Evolutionary conservation across 2,113 vertebrate genomes (phyloP).

Genomic region (Bos javanicus): DNA sequence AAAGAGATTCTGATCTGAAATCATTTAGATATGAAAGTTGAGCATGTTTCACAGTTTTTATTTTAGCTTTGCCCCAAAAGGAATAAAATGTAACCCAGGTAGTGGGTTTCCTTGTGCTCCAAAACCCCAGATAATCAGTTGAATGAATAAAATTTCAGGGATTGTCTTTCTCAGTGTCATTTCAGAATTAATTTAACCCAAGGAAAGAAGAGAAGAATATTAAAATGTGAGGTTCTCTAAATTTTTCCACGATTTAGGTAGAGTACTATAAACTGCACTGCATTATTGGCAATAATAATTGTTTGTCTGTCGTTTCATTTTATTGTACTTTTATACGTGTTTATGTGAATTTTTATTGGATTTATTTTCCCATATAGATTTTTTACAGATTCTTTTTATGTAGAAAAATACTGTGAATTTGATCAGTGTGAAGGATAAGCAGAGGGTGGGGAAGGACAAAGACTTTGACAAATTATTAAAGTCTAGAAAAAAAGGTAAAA

Average conservation of each 20-base stretch:
- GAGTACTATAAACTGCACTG: not conserved
- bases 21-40: not conserved
- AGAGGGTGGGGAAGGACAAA: not conserved
- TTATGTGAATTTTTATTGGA: constrained; percentile 1
- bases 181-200: constrained; percentile 40
- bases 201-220: not conserved
- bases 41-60: not conserved
- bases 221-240: not conserved
- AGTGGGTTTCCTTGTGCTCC: not conserved
- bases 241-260: constrained; percentile 3
- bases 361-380: not conserved
- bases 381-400: not conserved
- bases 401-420: constrained; percentile 10
- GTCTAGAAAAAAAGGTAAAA: not conserved
- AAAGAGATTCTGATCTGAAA: not conserved
- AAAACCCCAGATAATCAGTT: not conserved
- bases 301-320: not conserved
- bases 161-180: constrained; percentile 7
- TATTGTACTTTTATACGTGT: not conserved
- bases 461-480: not conserved
- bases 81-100: not conserved
- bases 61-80: not conserved
- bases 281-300: constrained; percentile 1
- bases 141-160: not conserved
- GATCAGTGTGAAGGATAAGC: not conserved